Base-by-base conservation (phyloP, 2,113 vertebrate genomes). In the Irena cyanogastra region DNA sequence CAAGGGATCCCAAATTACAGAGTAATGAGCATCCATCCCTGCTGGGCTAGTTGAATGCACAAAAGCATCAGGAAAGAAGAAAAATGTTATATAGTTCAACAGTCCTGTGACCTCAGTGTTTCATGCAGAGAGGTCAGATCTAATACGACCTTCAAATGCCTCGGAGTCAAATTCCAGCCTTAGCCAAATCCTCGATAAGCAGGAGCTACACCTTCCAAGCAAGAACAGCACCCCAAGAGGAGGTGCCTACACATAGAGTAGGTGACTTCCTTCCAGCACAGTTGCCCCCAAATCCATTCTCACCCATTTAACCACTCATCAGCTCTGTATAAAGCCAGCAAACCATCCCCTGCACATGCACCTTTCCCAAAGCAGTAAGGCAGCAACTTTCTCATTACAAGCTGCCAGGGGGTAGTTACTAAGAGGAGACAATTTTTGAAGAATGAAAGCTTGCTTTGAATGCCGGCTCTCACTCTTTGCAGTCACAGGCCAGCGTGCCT, bases 381-480 rank as follows among this genome's bases (percentile, higher is more conserved):
- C 92, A 91, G 81, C 71, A 86, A 19, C 69, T 63, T 89, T 61
- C 87, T 80, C 88, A 42, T 74, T 91, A 66, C 65, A 7, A 47
- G 96, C 66, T 95, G 92, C 78, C 89, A 84, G 59, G 49, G 90
- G 72, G 68, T 47, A 83, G 86, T 64, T 96, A 64, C 54, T 50
- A 52, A 71, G 52, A 82, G 86, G 65, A 97, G 41, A 61, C 49
- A 72, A 84, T 89, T 94, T 91, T 86, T 69, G 20, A 97, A 85
- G 76, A 82, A 89, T 79, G 64, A 92, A 88, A 94, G 78, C 17
- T 79, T 50, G 3, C 87, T 95, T 96, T 97, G 97, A 97, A 97
- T 83, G 49, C 52, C 89, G 72, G 63, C 80, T 93, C 83, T 53
- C 57, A 72, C 77, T 65, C 90, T 28, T 2, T 39, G 80, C 79